phyloP scores from a whole-genome alignment of 2,797 vertebrate species.

The Denticeps clupeoides region DNA sequence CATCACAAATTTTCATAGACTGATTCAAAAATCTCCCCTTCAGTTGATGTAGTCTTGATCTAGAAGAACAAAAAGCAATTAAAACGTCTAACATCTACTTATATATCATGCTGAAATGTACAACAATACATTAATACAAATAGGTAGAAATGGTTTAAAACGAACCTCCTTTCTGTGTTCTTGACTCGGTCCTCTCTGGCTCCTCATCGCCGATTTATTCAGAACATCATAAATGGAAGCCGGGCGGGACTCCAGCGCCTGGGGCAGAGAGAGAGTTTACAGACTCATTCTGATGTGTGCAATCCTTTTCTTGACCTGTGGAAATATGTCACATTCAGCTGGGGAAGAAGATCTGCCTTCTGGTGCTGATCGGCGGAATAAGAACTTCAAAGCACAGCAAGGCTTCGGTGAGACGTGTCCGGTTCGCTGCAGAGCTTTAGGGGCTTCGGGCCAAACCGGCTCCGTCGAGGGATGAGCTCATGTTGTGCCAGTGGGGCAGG shows the following conservation, averaged over 20 bases:
- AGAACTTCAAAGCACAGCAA: no score
- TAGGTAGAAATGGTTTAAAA: slow-evolving; percentile 13
- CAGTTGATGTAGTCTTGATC: slow-evolving; percentile 22
- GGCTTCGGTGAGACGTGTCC: no score
- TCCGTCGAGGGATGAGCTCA: no score
- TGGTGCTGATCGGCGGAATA: no score
- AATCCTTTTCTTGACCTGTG: no score
- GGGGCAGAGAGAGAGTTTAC: slow-evolving; percentile 10
- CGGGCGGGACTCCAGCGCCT: slow-evolving; percentile 47
- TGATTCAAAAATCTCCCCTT: slow-evolving; percentile 41
- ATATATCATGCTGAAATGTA: no score
- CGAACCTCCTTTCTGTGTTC: slow-evolving; percentile 5
- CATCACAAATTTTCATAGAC: slow-evolving; percentile 62
- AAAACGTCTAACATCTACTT: background rate
- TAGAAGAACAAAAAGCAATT: slow-evolving; percentile 29
- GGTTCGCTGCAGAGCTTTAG: no score
- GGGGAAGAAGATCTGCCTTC: no score
- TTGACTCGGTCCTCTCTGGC: slow-evolving; percentile 7
- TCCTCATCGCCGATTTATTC: slow-evolving; percentile 24
- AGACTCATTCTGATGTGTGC: background rate
- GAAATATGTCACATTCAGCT: no score
- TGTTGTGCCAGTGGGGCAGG: no score
- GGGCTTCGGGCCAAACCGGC: no score
- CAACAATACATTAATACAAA: no score
- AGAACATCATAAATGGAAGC: slow-evolving; percentile 56